phyloP scores from a whole-genome alignment of 2,888 invertebrate genomes.

The Drosophila paramelanica region DNA sequence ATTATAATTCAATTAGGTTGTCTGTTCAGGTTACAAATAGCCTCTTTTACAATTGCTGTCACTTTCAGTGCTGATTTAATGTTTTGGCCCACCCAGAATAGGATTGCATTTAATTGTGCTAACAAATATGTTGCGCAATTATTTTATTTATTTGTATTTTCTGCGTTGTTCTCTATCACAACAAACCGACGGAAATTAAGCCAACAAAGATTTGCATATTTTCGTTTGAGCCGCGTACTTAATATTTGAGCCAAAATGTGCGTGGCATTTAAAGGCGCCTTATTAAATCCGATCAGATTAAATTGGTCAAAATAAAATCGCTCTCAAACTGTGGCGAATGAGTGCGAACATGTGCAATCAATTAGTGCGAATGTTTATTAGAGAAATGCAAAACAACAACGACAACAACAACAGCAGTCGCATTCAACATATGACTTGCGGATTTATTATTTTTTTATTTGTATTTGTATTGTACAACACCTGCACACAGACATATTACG shows the following conservation, averaged over 20 bases:
- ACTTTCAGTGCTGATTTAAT: constrained; percentile 5
- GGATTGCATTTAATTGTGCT: constrained; percentile 13
- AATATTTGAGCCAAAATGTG: constrained; percentile 41
- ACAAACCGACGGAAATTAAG: constrained; percentile 1
- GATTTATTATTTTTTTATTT: not conserved
- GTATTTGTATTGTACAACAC: constrained; percentile 13
- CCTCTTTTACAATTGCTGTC: not conserved
- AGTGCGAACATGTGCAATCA: constrained; percentile 42
- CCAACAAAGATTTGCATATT: constrained; percentile 33
- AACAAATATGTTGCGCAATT: constrained; percentile 37
- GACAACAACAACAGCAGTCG: constrained; percentile 9
- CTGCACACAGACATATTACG: constrained; percentile 13
- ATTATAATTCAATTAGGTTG: constrained; percentile 18
- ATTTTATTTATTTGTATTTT: not conserved
- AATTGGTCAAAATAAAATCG: not conserved
- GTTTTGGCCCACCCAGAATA: constrained; percentile 44
- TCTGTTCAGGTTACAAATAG: constrained; percentile 47
- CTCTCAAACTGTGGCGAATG: constrained; percentile 32
- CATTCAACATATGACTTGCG: constrained; percentile 53
- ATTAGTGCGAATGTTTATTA: constrained; percentile 35
- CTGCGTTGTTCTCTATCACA: not conserved
- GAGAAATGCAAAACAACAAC: constrained; percentile 30
- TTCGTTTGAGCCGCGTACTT: constrained; percentile 6
- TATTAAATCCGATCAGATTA: constrained; percentile 36
- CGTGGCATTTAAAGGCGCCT: constrained; percentile 48